Conservation (phyloP, 2,888 invertebrate species). For the Ophion ellenae region DNA sequence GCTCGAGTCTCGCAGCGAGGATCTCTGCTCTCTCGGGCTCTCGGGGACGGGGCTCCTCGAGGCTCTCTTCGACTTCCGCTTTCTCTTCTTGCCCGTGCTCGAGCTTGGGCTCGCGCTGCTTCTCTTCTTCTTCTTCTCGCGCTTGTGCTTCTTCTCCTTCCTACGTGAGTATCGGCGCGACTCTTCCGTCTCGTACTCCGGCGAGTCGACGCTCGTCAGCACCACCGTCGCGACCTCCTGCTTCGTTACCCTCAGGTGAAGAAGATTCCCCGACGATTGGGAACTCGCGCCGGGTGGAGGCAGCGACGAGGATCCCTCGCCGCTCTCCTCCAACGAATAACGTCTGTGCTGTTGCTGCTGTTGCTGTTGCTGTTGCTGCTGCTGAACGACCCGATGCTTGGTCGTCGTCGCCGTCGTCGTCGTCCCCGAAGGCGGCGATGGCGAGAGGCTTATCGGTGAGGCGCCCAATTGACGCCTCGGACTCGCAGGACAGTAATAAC, state of each 20-base stretch:
- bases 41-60: constrained; percentile 86
- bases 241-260: constrained; percentile 50
- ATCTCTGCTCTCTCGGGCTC: constrained; percentile 85
- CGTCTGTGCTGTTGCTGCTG: constrained; percentile 59
- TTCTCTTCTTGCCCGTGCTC: constrained; percentile 90
- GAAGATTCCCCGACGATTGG: constrained; percentile 44
- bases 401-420: constrained; percentile 66
- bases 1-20: constrained; percentile 29
- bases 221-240: not conserved
- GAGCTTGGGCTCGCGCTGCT: constrained; percentile 82
- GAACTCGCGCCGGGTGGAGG: constrained; percentile 53
- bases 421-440: constrained; percentile 81
- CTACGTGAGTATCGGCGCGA: constrained; percentile 77
- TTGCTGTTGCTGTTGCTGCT: too few species aligned
- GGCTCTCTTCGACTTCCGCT: constrained; percentile 87
- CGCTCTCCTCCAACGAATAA: constrained; percentile 77
- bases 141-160: constrained; percentile 85
- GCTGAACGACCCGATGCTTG: constrained; percentile 51
- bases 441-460: constrained; percentile 84
- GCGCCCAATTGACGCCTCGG: constrained; percentile 70
- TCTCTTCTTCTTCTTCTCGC: constrained; percentile 90
- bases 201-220: constrained; percentile 46
- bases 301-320: constrained; percentile 24
- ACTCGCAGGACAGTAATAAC: constrained; percentile 78
- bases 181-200: constrained; percentile 76